Percentiles rank a stretch among this genome's conserved stretches.
Conservation (phyloP, 2,797 vertebrate genomes). For the Chromobotia macracanthus region DNA sequence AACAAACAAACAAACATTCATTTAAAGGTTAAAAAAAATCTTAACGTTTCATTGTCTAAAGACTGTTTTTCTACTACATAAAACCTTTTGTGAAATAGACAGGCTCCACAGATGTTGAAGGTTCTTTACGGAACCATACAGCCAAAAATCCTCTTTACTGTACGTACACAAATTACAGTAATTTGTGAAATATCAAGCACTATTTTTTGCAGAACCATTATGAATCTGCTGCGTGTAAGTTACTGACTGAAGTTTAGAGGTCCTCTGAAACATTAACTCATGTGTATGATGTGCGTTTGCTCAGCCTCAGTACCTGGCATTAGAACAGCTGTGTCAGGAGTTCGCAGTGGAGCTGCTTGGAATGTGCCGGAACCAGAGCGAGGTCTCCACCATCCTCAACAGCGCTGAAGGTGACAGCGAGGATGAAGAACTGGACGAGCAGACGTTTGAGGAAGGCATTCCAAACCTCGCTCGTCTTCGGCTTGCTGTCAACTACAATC, state of each 20-base stretch:
- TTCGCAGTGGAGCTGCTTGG: slow-evolving; percentile 87
- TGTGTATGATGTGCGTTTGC: not conserved
- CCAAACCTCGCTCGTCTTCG: slow-evolving; percentile 84
- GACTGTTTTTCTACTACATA: too few species aligned
- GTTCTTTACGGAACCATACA: too few species aligned
- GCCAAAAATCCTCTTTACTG: too few species aligned
- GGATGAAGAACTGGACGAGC: slow-evolving; percentile 74
- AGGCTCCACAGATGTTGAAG: too few species aligned
- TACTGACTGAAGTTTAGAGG: not conserved
- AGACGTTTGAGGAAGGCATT: slow-evolving; percentile 88
- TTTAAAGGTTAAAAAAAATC: too few species aligned
- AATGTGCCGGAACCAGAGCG: slow-evolving; percentile 89
- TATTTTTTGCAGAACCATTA: not conserved
- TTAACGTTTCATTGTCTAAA: too few species aligned
- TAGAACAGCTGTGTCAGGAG: slow-evolving; percentile 86
- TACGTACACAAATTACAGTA: too few species aligned
- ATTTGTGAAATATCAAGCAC: not conserved
- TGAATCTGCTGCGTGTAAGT: not conserved
- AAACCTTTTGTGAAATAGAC: too few species aligned
- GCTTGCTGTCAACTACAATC: slow-evolving; percentile 85
- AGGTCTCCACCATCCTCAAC: slow-evolving; percentile 86
- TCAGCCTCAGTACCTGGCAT: slow-evolving; percentile 84
- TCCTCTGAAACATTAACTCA: not conserved
- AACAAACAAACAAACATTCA: too few species aligned
- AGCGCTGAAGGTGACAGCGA: slow-evolving; percentile 74